Base-by-base conservation (phyloP, 2,797 vertebrate species). In the Rhabdomys pumilio region DNA sequence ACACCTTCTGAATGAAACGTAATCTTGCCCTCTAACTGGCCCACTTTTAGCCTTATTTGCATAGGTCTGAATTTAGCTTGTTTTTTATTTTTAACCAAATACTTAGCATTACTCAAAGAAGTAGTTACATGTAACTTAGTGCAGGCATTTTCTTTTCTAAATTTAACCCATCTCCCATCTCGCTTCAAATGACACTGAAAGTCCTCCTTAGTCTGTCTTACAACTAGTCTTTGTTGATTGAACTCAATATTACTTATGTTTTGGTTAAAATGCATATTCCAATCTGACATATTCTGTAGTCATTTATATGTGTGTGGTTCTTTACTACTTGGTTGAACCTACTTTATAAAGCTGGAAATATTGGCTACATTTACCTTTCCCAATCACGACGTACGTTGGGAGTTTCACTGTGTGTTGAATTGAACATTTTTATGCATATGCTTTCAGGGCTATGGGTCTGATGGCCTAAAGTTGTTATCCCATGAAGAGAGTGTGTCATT, bases 401-500 rank as follows among this genome's bases (percentile, higher is more conserved):
- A 95, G 83, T 72, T 94, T 94, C 10, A 73, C 24, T 89, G 2
- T 89, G 26, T 93, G 55, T 91, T 87, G 31, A 88, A 29, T 83
- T 93, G 50, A 95, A 91, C n/a, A 65, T 87, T 95, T 95, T 96
- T 86, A 90, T 94, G 0, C 85, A 3, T 98, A 0, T 97, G 34
- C 98, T 98, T 98, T 89, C 98, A 99, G 99, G 99, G 98, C 97
- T 99, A 99, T 92, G 99, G 99, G 96, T 99, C 99, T 72, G 99
- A 99, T 97, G 99, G 99, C 67, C 98, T 99, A 89, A 99, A 99
- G 98, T 97, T 99, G 97, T 98, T 99, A 97, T 99, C 98, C 97
- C 99, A 99, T 19, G 99, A 99, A 98, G 99, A 99, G 98, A 99
- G 99, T 1, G 75, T 99, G 93, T 99, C 99, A 96, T 99, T 99